A percentile compares a stretch with the other conserved stretches of the same genome.
Conservation (phyloP, 2,797 vertebrate genomes). For the Tauraco hartlaubi region DNA sequence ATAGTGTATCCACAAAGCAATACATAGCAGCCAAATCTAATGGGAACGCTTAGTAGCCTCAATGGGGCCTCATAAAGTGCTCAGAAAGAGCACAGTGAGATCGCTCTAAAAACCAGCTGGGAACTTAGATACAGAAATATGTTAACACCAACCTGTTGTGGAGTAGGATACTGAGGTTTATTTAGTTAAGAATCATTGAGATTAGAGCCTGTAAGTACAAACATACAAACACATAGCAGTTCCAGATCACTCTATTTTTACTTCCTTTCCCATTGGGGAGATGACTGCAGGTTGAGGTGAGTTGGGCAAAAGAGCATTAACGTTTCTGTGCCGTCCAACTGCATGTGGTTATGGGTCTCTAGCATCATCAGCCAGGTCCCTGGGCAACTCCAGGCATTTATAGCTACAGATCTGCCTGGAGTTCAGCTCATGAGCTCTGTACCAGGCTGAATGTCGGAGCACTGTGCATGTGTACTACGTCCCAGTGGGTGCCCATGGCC, state of each 20-base stretch:
- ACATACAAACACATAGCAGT: neutral
- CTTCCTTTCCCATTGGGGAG: neutral
- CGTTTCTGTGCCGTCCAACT: neutral
- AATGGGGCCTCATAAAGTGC: neutral
- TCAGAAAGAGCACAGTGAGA: neutral
- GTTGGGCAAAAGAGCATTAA: neutral
- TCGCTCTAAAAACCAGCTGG: neutral
- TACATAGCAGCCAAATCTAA: neutral
- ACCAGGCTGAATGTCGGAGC: neutral
- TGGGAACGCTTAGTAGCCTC: neutral
- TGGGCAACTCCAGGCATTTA: neutral
- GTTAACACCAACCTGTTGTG: neutral
- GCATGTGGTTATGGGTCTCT: neutral
- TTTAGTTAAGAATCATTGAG: neutral
- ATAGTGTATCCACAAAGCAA: neutral
- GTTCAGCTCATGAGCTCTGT: neutral
- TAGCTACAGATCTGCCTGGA: neutral
- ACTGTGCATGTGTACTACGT: neutral
- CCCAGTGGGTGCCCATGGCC: accelerated
- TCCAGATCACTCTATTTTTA: neutral
- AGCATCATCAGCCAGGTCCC: neutral
- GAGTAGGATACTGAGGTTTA: neutral
- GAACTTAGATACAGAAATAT: neutral
- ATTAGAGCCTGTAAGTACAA: neutral
- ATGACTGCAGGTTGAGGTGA: neutral